A percentile compares a stretch with the other conserved stretches of the same genome.
Conservation (phyloP, 2,113 vertebrate species). For the Paracanthobrama guichenoti region DNA sequence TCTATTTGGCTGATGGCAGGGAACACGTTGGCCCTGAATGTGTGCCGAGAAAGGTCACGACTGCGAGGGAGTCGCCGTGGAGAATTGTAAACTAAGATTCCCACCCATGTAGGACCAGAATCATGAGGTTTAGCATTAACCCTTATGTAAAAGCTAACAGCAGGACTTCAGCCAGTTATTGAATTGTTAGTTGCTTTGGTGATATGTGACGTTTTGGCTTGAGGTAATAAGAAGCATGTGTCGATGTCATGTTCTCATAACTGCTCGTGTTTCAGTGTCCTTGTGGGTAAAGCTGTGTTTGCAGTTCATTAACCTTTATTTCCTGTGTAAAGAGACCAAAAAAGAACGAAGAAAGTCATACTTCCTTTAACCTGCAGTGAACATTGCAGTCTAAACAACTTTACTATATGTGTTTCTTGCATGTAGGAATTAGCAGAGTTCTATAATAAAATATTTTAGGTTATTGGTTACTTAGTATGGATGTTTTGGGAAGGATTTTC, state of each 20-base stretch:
- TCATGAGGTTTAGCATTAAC: slow-evolving; percentile 30
- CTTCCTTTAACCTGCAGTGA: slow-evolving; percentile 11
- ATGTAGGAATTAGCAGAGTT: neutral
- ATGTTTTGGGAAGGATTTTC: neutral
- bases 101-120: slow-evolving; percentile 29
- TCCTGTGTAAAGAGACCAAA: slow-evolving; percentile 52
- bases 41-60: slow-evolving; percentile 47
- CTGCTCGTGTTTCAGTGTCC: slow-evolving; percentile 20
- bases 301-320: slow-evolving; percentile 15
- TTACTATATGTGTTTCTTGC: neutral
- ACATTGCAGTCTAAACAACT: neutral
- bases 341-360: slow-evolving; percentile 1
- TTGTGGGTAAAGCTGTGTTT: slow-evolving; percentile 7
- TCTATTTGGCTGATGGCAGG: neutral
- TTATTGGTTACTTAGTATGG: neutral
- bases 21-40: slow-evolving; percentile 31
- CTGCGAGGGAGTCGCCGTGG: slow-evolving; percentile 14
- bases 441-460: neutral
- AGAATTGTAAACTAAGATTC: slow-evolving; percentile 29
- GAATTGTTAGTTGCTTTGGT: neutral
- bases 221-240: slow-evolving; percentile 35
- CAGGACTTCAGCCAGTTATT: slow-evolving; percentile 23
- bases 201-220: slow-evolving; percentile 28
- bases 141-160: slow-evolving; percentile 15
- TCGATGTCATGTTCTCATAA: slow-evolving; percentile 18